Evolutionary conservation across 2,797 vertebrate species (phyloP), one percentile per base, ranked within the genome.

Genomic region (Xiphophorus birchmanni): DNA sequence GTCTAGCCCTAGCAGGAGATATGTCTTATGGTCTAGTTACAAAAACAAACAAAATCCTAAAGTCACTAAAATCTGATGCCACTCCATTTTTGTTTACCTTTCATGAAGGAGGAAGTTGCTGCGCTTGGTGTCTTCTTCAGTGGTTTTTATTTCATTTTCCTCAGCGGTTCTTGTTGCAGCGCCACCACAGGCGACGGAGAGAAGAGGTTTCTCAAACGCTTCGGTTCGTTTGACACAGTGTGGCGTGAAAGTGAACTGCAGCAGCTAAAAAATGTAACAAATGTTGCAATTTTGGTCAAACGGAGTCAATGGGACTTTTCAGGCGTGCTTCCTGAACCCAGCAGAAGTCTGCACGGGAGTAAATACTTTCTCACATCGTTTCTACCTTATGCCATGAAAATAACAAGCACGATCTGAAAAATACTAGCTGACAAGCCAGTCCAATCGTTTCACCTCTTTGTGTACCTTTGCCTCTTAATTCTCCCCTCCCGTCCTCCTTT

Each of bases 401-500:
- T 45, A 79, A 52, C 50, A 50, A 60, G 67, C 15, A 44, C 35
- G 13, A 47, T 65, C 79, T 74, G 18, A 74, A 69, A 45, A 77
- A 77, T 50, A 35, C 71, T 74, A 74, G 73, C 74, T 26, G 56
- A 47, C 60, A 80, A 47, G 69, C 40, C 11, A 50, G 44, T 42
- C 73, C 77, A 73, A 75, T 77, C 52, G 52, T 40, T 56, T 54
- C 75, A 74, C 77, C 56, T 77, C 69, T 82, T 77, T 73, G 6
- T 73, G 35, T 76, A 67, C 48, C 17, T 75, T 74, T 63, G 54
- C 42, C 47, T 76, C 77, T 60, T 76, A 69, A 45, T 23, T 74
- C 77, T 45, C 69, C 65, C 74, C 75, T 84, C 84, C 47, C 77
- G 5, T 29, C 82, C 76, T 29, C 82, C 76, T 72, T 72, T 45